A percentile compares a stretch with the other conserved stretches of the same genome.
phyloP scores from a whole-genome alignment of 2,888 invertebrate species.

The Drosophila maculinotata region DNA sequence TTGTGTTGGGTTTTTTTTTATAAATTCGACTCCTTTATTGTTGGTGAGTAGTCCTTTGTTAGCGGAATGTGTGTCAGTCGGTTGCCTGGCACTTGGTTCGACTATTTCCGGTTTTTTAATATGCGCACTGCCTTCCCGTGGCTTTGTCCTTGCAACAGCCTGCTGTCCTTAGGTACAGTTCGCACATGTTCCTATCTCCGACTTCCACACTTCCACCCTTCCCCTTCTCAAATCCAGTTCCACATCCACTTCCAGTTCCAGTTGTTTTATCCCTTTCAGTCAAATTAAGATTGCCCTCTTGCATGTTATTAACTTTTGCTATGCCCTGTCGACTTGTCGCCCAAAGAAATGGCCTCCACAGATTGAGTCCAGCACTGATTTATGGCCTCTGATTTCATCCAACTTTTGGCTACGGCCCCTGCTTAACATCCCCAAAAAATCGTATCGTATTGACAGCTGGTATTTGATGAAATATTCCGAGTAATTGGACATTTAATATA shows the following conservation, averaged over 20 bases:
- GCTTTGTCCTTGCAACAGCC: constrained; percentile 49
- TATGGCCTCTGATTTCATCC: constrained; percentile 37
- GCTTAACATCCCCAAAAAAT: neutral
- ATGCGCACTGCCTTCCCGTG: constrained; percentile 69
- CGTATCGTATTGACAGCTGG: constrained; percentile 62
- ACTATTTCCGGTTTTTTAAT: constrained; percentile 81
- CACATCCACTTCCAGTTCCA: constrained; percentile 34
- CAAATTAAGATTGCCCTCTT: constrained; percentile 11
- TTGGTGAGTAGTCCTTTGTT: constrained; percentile 68
- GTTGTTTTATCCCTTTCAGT: constrained; percentile 26
- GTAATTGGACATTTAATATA: neutral
- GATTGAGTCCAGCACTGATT: constrained; percentile 43
- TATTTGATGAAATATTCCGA: neutral
- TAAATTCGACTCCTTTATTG: constrained; percentile 53
- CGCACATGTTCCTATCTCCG: constrained; percentile 61
- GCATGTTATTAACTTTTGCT: constrained; percentile 73
- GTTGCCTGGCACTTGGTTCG: constrained; percentile 79
- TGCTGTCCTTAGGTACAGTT: constrained; percentile 61
- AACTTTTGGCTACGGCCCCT: neutral
- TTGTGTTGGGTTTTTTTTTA: constrained; percentile 24
- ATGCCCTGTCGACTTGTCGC: constrained; percentile 67
- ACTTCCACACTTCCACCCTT: constrained; percentile 1
- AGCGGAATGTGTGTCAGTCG: constrained; percentile 77
- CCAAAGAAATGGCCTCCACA: constrained; percentile 13
- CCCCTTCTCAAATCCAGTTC: constrained; percentile 11